phyloP scores from a whole-genome alignment of 2,113 vertebrate genomes.

The Pelusios castaneus region DNA sequence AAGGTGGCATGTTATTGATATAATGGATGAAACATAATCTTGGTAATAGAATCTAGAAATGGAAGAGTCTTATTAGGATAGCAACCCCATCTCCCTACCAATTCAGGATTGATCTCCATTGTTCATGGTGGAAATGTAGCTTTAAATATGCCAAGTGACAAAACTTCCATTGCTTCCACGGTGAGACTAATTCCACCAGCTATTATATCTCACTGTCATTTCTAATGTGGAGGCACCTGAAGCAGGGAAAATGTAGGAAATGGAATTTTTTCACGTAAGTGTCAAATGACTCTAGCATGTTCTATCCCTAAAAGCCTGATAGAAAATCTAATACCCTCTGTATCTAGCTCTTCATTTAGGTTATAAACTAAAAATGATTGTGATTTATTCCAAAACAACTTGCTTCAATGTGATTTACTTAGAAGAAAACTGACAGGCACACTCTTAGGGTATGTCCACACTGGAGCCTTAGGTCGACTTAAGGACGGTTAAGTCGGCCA shows the following conservation, averaged over 20 bases:
- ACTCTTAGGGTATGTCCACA: too few species aligned
- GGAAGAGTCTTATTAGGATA: neutral
- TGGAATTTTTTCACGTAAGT: neutral
- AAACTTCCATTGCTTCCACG: neutral
- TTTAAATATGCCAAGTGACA: neutral
- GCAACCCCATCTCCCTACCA: neutral
- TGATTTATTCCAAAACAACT: neutral
- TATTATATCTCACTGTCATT: neutral
- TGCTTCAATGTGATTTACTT: neutral
- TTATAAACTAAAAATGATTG: neutral
- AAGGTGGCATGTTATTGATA: neutral
- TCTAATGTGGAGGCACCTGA: neutral
- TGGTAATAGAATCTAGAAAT: conserved; percentile 9
- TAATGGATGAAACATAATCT: neutral
- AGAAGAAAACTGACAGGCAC: neutral
- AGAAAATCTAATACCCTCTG: neutral
- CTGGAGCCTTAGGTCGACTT: too few species aligned
- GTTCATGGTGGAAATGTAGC: neutral
- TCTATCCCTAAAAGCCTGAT: neutral
- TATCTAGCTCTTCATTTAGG: neutral
- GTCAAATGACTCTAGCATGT: neutral
- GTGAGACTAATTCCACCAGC: neutral
- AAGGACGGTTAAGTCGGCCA: too few species aligned
- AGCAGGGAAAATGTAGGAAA: neutral
- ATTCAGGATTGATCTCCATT: neutral